Conservation (phyloP, 2,797 vertebrate genomes). For the Pagetopsis macropterus region DNA sequence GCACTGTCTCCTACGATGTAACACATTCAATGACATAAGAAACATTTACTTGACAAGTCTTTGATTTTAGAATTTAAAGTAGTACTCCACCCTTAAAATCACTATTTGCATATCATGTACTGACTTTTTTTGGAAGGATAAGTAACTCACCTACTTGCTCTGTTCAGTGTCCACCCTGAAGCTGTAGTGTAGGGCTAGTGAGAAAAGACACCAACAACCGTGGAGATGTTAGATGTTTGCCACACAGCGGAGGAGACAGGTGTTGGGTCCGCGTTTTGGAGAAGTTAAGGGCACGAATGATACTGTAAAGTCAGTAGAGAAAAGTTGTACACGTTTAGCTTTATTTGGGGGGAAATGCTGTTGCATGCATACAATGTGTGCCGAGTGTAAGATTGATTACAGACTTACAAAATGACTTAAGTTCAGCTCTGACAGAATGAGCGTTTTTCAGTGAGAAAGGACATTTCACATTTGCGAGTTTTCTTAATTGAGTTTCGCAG, state of each 20-base stretch:
- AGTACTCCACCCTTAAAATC: no score
- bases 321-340: background rate
- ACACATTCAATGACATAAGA: no score
- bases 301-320: background rate
- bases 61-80: no score
- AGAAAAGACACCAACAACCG: background rate
- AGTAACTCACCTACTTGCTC: conserved; percentile 44
- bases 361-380: accelerated
- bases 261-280: conserved; percentile 6
- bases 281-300: background rate
- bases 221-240: no score
- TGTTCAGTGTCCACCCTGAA: conserved; percentile 1
- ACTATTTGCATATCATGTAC: no score
- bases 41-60: no score
- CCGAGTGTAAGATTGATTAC: background rate
- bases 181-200: background rate
- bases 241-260: conserved; percentile 2
- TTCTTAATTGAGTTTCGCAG: background rate
- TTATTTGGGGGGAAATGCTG: no score
- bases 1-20: no score
- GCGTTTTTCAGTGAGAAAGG: accelerated
- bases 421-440: background rate
- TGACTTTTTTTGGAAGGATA: no score
- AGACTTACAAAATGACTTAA: accelerated
- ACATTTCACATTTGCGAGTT: accelerated